A percentile compares a stretch with the other conserved stretches of the same genome.
These are phyloP conservation scores for Brachypterus glaber DNA, from an alignment of 2,888 invertebrate species.

Conservation along the genomic window DNA sequence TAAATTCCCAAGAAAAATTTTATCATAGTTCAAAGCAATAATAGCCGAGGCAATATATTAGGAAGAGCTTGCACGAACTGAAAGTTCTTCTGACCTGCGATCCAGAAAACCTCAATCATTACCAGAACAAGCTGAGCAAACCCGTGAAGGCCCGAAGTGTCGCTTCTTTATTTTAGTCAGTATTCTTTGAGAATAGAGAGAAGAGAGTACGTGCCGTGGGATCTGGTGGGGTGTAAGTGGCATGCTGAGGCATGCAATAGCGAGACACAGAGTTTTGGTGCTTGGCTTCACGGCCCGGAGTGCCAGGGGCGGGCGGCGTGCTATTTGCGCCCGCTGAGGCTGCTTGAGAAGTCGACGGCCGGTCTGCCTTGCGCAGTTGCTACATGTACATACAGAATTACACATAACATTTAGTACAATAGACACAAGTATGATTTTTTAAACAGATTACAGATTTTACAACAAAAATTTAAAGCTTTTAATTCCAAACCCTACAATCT, in stretches of 20 bases:
- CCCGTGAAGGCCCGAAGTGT: no score
- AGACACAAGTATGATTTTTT: no score
- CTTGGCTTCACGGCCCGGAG: slow-evolving; percentile 41
- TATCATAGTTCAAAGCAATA: no score
- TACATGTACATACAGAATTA: slow-evolving; percentile 41
- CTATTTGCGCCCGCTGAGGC: slow-evolving; percentile 27
- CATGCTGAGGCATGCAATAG: slow-evolving; percentile 54
- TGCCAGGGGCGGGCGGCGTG: slow-evolving; percentile 35
- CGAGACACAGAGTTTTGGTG: slow-evolving; percentile 45
- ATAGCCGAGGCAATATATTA: no score
- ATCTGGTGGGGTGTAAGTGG: slow-evolving; percentile 51
- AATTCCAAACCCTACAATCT: no score
- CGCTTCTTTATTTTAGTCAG: no score
- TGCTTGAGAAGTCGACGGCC: slow-evolving; percentile 37
- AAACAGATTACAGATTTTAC: no score
- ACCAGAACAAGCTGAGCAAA: no score
- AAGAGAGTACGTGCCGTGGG: slow-evolving; percentile 50
- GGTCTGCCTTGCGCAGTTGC: slow-evolving; percentile 43
- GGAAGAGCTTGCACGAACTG: no score
- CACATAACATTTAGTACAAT: slow-evolving; percentile 37
- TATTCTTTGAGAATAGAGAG: slow-evolving; percentile 30
- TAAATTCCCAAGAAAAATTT: no score
- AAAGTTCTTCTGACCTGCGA: neutral
- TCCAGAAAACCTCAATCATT: neutral
- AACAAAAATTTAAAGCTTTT: no score